Conservation (phyloP, 2,797 vertebrate species). For the Tragopan temminckii region DNA sequence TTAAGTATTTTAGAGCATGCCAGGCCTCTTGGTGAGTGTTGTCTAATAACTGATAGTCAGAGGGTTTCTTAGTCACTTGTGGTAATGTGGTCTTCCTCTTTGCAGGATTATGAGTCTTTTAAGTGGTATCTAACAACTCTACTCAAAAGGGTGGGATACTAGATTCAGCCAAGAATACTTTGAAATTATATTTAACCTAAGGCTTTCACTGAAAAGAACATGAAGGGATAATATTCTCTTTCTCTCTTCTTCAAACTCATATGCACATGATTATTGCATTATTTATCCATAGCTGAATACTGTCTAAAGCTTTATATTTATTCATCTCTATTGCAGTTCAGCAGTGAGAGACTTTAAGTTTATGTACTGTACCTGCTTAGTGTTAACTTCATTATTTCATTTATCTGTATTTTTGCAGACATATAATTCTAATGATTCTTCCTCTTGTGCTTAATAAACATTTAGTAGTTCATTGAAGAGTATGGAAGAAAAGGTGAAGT, state of each 20-base stretch:
- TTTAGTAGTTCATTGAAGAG: neutral
- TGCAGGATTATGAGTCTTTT: slow-evolving; percentile 68
- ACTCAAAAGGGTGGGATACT: slow-evolving; percentile 67
- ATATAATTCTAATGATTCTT: neutral
- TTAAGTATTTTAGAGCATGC: slow-evolving; percentile 15
- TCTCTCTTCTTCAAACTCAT: neutral
- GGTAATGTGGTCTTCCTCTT: slow-evolving; percentile 70
- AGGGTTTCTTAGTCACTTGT: slow-evolving; percentile 60
- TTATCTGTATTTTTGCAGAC: neutral
- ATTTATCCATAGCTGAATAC: slow-evolving; percentile 35
- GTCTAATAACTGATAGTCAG: slow-evolving; percentile 56
- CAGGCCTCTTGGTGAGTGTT: slow-evolving; percentile 33
- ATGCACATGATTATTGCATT: neutral
- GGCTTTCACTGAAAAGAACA: slow-evolving; percentile 47
- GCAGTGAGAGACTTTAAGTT: neutral
- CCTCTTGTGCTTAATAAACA: neutral
- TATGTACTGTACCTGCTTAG: neutral
- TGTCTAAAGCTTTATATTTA: neutral
- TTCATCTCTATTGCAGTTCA: neutral
- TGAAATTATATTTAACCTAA: slow-evolving; percentile 73
- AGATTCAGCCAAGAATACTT: slow-evolving; percentile 63
- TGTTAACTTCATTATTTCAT: neutral
- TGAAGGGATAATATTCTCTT: slow-evolving; percentile 25
- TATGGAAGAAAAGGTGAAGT: neutral
- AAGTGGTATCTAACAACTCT: slow-evolving; percentile 72